Conservation (phyloP, 1,140 invertebrate genomes). For the Danaus melanippus region DNA sequence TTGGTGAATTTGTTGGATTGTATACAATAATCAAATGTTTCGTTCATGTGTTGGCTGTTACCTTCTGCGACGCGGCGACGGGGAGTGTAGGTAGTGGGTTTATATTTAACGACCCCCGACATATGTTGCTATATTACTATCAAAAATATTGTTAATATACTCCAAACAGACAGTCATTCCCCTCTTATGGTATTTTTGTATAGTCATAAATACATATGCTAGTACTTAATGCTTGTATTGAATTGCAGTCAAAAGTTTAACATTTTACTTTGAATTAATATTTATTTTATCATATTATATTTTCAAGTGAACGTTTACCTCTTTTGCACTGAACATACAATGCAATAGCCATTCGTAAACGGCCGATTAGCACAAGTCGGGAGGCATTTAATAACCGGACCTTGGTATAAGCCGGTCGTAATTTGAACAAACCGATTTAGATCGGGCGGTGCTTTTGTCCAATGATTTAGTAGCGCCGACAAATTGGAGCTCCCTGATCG, state of each 20-base stretch:
- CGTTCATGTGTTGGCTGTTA: not conserved
- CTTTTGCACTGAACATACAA: no score
- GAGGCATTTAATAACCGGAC: not conserved
- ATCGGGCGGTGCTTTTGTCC: slow-evolving; percentile 58
- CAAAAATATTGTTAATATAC: slow-evolving; percentile 51
- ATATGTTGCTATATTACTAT: slow-evolving; percentile 47
- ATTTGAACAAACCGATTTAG: slow-evolving; percentile 66
- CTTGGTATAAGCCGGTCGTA: slow-evolving; percentile 29
- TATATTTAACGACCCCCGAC: slow-evolving; percentile 34
- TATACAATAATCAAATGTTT: no score
- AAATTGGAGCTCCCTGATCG: slow-evolving; percentile 50
- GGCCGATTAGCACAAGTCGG: no score
- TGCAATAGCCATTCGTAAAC: no score
- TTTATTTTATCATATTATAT: no score
- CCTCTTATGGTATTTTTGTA: slow-evolving; percentile 13
- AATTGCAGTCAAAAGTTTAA: no score
- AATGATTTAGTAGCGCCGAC: slow-evolving; percentile 62
- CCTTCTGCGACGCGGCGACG: slow-evolving; percentile 9
- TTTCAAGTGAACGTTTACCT: no score
- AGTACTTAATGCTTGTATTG: no score
- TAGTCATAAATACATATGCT: slow-evolving; percentile 6
- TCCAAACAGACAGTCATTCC: slow-evolving; percentile 44
- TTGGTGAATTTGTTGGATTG: no score
- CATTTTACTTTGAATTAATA: no score
- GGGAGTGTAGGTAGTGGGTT: slow-evolving; percentile 11